Conservation (phyloP, 1,140 invertebrate species). For the Achatina immaculata region DNA sequence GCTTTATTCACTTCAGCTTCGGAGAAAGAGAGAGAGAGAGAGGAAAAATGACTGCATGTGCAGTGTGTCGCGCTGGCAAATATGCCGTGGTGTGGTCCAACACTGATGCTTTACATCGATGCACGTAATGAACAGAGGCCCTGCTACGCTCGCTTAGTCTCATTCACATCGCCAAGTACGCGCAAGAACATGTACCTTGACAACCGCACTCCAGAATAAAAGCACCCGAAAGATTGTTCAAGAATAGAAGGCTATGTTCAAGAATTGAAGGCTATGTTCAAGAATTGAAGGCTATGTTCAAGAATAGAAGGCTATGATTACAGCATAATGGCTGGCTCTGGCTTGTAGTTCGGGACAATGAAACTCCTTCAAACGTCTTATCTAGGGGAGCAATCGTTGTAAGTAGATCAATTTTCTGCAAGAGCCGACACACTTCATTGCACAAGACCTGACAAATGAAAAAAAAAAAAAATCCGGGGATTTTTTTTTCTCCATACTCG, state of each 20-base stretch:
- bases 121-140: background rate
- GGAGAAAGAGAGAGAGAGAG: no score
- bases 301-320: background rate
- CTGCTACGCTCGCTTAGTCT: background rate
- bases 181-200: background rate
- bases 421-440: background rate
- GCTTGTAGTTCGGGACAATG: background rate
- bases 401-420: constrained; percentile 20
- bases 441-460: no score
- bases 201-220: background rate
- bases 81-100: background rate
- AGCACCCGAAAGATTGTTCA: constrained; percentile 18
- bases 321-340: background rate
- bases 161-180: background rate
- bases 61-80: background rate
- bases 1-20: background rate
- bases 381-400: constrained; percentile 9
- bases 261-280: no score
- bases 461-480: no score
- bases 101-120: background rate
- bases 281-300: background rate
- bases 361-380: constrained; percentile 16
- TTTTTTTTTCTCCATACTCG: no score
- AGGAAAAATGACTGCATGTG: background rate
- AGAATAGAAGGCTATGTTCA: no score